These are phyloP conservation scores for Psammodynastes pulverulentus DNA, from an alignment of 2,113 vertebrate species.

Conservation along the genomic window DNA sequence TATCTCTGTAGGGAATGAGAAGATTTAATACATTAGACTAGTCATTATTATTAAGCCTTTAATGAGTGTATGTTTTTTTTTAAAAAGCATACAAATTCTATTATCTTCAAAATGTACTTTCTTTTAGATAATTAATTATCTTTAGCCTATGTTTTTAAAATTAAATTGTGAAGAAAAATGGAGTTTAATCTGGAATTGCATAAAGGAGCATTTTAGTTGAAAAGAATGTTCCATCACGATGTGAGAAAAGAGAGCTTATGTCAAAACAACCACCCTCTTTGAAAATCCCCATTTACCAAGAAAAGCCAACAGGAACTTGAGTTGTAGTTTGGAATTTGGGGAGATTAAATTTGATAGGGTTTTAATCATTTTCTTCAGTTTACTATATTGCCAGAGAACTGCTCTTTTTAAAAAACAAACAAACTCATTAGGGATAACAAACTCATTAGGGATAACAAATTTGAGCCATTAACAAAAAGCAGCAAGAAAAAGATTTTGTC, in stretches of 20 bases:
- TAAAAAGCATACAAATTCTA: not conserved
- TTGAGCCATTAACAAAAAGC: not conserved
- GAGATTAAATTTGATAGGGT: not conserved
- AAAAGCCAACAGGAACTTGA: not conserved
- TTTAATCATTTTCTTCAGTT: not conserved
- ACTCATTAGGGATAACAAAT: not conserved
- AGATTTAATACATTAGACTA: not conserved
- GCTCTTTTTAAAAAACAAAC: not conserved
- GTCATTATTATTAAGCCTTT: not conserved
- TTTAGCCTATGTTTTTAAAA: not conserved
- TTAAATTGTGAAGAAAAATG: slow-evolving; percentile 18
- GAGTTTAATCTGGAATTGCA: slow-evolving; percentile 7
- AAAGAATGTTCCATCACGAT: not conserved
- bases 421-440: not conserved
- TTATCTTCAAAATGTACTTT: slow-evolving; percentile 13
- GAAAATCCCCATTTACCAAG: slow-evolving; percentile 1
- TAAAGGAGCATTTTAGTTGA: slow-evolving; percentile 6
- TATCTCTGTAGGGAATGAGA: not conserved
- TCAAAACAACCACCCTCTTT: slow-evolving; percentile 2
- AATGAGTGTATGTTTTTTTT: not conserved
- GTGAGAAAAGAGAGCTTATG: not conserved
- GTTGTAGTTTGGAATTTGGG: not conserved
- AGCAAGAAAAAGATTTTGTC: not conserved
- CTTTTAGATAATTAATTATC: slow-evolving; percentile 9
- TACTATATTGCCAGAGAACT: not conserved